Conservation (phyloP, 2,888 invertebrate genomes). For the Lithosia quadra region DNA sequence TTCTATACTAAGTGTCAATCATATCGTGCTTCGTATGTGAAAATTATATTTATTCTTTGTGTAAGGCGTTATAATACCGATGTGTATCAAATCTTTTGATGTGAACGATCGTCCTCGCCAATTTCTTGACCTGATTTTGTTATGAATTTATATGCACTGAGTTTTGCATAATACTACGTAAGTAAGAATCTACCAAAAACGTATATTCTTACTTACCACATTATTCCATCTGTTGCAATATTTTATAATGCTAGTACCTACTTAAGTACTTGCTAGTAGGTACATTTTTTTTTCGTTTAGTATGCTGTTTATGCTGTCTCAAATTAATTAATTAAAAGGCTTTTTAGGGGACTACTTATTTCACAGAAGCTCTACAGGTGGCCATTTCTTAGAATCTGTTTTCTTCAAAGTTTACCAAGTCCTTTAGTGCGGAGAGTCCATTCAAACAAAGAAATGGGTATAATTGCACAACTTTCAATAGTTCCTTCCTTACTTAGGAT, state of each 20-base stretch:
- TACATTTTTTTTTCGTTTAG: too few relatives aligned
- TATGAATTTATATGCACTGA: constrained; percentile 20
- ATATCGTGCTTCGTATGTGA: not conserved
- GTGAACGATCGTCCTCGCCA: constrained; percentile 18
- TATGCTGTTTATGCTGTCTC: too few relatives aligned
- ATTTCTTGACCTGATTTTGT: constrained; percentile 20
- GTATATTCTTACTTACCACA: not conserved
- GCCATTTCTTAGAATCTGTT: constrained; percentile 9
- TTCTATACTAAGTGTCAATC: not conserved
- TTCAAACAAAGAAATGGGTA: constrained; percentile 19
- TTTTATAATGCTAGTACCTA: not conserved
- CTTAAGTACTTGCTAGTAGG: too few relatives aligned
- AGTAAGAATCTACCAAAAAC: not conserved
- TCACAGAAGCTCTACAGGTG: not conserved
- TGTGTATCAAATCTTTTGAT: constrained; percentile 6
- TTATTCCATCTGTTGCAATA: too few relatives aligned
- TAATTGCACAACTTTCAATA: constrained; percentile 33
- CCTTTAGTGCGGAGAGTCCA: constrained; percentile 5
- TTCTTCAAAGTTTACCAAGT: constrained; percentile 20
- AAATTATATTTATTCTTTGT: not conserved
- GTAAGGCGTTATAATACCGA: not conserved
- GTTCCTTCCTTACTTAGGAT: constrained; percentile 16
- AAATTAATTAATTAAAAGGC: not conserved
- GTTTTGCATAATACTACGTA: constrained; percentile 19
- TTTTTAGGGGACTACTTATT: not conserved